Evolutionary conservation across 2,113 vertebrate genomes (phyloP), one percentile per base, ranked within the genome.

Genomic region (Himantopus leucocephalus): DNA sequence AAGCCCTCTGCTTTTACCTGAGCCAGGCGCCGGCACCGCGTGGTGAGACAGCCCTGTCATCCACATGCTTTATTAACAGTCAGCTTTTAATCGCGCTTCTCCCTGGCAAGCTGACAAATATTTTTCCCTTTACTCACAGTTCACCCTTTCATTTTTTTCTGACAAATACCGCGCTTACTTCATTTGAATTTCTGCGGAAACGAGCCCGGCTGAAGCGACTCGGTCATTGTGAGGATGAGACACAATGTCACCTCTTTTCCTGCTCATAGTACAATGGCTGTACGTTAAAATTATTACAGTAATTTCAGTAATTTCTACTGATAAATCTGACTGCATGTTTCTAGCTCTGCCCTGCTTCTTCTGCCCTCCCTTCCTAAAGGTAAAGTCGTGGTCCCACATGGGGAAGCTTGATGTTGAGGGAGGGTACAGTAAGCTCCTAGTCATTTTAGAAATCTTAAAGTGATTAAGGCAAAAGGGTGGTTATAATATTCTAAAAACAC

Each of bases 1-100:
- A 87, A 94, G 85, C 82, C 90, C 95, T 88, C 80, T 63, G 86
- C 81, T 94, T 96, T 92, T 90, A 96, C 94, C 95, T 95, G 94
- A 83, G 79, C 76, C 74, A 84, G 88, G 88, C 2, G 0, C 59
- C 2, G 4, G 64, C 59, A 55, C 73, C 0, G 5, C 27, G 21
- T 72, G 59, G 45, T 27, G 80, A 95, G 68, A 72, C 73, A 92
- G 78, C 63, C 68, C 30, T 85, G 74, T 62, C 67, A 56, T 63
- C 58, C 81, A 67, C 74, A 32, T 63, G 68, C 58, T 58, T 60
- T 74, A 93, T 84, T 92, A 94, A 45, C 47, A 74, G 43, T 35
- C 81, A 79, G 45, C 32, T 84, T 88, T 74, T 92, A 92, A 86
- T 93, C 8, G 2, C 0, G 3, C 35, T 75, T 77, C 63, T 92